phyloP scores from a whole-genome alignment of 2,113 vertebrate genomes.

The Emberiza fucata region DNA sequence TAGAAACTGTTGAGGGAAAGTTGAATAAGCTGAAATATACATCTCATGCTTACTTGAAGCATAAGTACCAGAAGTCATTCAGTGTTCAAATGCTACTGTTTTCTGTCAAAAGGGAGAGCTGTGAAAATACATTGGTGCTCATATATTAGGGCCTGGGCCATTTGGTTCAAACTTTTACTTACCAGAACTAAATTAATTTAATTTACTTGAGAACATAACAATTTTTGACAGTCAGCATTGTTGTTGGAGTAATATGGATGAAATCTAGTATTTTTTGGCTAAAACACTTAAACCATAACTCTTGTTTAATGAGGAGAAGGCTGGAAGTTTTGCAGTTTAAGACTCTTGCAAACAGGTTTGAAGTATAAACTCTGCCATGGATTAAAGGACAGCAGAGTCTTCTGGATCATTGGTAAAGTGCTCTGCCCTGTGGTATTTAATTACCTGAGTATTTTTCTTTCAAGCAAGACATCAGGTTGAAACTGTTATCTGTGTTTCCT shows the following conservation, averaged over 20 bases:
- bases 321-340: background rate
- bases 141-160: background rate
- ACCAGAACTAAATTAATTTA: background rate
- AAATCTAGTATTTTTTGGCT: background rate
- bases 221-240: background rate
- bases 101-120: background rate
- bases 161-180: background rate
- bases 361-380: background rate
- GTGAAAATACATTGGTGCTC: background rate
- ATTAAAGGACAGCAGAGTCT: background rate
- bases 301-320: background rate
- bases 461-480: background rate
- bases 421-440: background rate
- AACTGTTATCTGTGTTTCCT: background rate
- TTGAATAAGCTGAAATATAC: background rate
- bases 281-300: background rate
- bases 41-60: background rate
- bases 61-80: background rate
- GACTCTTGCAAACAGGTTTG: background rate
- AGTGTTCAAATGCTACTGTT: background rate
- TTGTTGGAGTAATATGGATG: background rate
- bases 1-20: background rate
- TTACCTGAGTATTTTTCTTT: background rate
- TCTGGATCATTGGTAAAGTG: background rate
- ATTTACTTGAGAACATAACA: background rate